phyloP scores from a whole-genome alignment of 2,888 invertebrate species.

The Andrena haemorrhoa region DNA sequence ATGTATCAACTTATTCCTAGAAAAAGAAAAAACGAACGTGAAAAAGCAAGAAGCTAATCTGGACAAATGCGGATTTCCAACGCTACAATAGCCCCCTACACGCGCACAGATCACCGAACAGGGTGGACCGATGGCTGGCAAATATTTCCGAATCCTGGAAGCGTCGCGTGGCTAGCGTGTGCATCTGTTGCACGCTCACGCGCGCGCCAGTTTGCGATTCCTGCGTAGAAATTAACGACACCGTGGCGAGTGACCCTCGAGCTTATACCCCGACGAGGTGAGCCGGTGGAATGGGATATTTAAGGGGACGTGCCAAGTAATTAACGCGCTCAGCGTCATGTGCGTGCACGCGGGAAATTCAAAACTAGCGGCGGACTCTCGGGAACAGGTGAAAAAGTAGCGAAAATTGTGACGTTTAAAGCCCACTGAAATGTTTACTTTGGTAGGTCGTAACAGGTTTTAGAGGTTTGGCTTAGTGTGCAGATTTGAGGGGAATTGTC shows the following conservation, averaged over 20 bases:
- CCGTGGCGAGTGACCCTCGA: conserved; percentile 71
- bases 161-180: conserved; percentile 82
- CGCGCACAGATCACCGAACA: no score
- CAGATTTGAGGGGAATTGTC: conserved; percentile 27
- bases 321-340: conserved; percentile 21
- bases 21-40: no score
- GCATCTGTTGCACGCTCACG: conserved; percentile 81
- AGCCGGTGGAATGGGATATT: conserved; percentile 3
- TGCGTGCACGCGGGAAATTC: conserved; percentile 6
- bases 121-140: conserved; percentile 64
- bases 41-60: no score
- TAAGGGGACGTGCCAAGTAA: conserved; percentile 32
- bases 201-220: conserved; percentile 80
- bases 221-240: conserved; percentile 79
- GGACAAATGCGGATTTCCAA: no score
- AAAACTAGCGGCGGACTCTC: neutral
- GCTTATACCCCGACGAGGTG: conserved; percentile 61
- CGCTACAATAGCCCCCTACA: no score
- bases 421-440: neutral
- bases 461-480: neutral
- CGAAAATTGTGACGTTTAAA: neutral
- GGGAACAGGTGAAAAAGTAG: conserved; percentile 1
- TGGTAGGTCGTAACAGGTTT: neutral
- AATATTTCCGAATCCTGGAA: conserved; percentile 77
- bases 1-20: no score